These are phyloP conservation scores for Drosophila parabipectinata DNA, from an alignment of 1,140 invertebrate genomes.

Conservation along the genomic window DNA sequence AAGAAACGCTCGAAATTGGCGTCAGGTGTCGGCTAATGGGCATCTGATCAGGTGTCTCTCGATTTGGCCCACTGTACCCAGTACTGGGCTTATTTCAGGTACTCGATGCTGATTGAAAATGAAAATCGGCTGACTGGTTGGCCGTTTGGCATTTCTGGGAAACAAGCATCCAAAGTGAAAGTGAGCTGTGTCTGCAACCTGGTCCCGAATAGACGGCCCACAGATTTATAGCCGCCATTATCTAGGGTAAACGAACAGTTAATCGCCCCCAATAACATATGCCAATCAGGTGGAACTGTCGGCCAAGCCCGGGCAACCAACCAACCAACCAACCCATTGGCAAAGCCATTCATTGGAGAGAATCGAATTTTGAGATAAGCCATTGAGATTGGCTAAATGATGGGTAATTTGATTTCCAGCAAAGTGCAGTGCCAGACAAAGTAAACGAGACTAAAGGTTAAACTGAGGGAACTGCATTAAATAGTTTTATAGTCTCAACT, in stretches of 20 bases:
- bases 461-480: neutral
- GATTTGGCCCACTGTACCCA: neutral
- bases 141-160: conserved; percentile 34
- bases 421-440: neutral
- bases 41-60: conserved; percentile 33
- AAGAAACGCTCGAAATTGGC: conserved; percentile 29
- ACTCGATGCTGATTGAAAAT: conserved; percentile 51
- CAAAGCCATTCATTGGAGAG: conserved; percentile 19
- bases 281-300: conserved; percentile 52
- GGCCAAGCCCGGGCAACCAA: conserved; percentile 15
- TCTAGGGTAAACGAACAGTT: conserved; percentile 45
- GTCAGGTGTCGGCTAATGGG: conserved; percentile 59
- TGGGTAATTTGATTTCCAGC: conserved; percentile 23
- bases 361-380: conserved; percentile 20
- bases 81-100: neutral
- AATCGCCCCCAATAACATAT: conserved; percentile 56
- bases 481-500: neutral
- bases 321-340: conserved; percentile 8
- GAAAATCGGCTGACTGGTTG: conserved; percentile 45
- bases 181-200: conserved; percentile 26
- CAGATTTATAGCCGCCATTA: conserved; percentile 57
- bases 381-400: conserved; percentile 3
- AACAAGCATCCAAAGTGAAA: conserved; percentile 49
- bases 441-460: neutral
- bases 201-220: conserved; percentile 13